Evolutionary conservation across 2,888 invertebrate genomes (phyloP), one percentile per base, ranked within the genome.

Genomic region (Sarcophaga caerulescens): DNA sequence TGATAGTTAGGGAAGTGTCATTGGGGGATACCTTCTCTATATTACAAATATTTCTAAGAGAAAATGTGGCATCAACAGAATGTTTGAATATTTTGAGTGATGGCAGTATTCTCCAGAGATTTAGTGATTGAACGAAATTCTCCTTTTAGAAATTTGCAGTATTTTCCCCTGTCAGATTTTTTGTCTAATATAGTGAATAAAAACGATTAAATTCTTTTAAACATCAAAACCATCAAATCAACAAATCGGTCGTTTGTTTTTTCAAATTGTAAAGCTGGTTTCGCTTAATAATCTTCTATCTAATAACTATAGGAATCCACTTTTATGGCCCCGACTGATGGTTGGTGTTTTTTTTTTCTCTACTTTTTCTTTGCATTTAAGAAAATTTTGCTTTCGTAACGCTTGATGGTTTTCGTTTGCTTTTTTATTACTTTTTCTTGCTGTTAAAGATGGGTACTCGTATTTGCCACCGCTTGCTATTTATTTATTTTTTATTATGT

Each of bases 241-340:
- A 35, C 17, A 8, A 52, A 52, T 52, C 17, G 52, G 52, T 25
- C n/a, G 35, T 68, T 66, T 66, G 60, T n/a, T n/a, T 19, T 60
- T 66, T 59, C 12, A 52, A 52, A 17, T 4, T 17, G 3, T 6
- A 80, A 59, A 71, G 59, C 47, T 60, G 59, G 65, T 62, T 74
- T 73, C 66, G 47, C 52, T 75, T 44, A 52, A 69, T 71, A 69
- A 73, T 80, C 68, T 69, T 69, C 44, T 17, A 69, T 81, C 60
- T 25, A 44, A 35, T 74, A 68, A 68, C 66, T 74, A 45, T 35
- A 70, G 78, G 70, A 78, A 62, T 70, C 47, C 52, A 19, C 57
- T 70, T 78, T 63, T 70, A 63, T 63, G 60, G 47, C 76, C 21
- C 76, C 44, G 59, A 69, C 47, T 68, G 10, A 47, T 45, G 35